Evolutionary conservation across 2,797 vertebrate genomes (phyloP), one percentile per base, ranked within the genome.

Genomic region (Agapornis canus): DNA sequence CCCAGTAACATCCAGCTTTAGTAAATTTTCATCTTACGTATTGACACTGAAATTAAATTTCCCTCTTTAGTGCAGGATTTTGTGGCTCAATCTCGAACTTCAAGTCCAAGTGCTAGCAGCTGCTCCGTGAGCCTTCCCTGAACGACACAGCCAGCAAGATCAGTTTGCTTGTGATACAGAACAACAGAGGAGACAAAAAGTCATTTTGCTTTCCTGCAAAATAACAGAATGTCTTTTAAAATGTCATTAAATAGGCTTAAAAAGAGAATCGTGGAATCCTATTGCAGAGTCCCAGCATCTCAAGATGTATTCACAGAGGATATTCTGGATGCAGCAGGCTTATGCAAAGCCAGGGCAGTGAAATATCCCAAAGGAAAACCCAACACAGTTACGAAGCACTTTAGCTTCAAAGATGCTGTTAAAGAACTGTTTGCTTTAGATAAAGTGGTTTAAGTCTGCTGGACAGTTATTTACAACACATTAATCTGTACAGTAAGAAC

Each of bases 31-130:
- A 40, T 64, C 75, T 89, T 90, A 70, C 3, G 8, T 42, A 59
- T 23, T 48, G 87, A 81, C 86, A 83, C 61, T 43, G 72, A 91
- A 86, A 89, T 45, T 65, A 40, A 27, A 75, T 85, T 57, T 79
- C 59, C 56, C 79, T 73, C 86, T 93, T 90, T 82, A 80, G 21
- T 64, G 86, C 18, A 79, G 26, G 40, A 92, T 94, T 94, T 83
- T 63, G 48, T 32, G 80, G 85, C 85, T 78, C 32, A 69, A 73
- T 72, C 57, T 95, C 85, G 68, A 93, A 61, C 59, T 87, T 90
- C 9, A 40, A 49, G 68, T 63, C 10, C 7, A 42, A 37, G 14
- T 68, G 69, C 87, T 86, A 93, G 39, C 29, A 89, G 93, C 56
- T 63, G 47, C 51, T 90, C 75, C 31, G 49, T 64, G 83, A 90